These are phyloP conservation scores for Homarus gammarus DNA, from an alignment of 2,888 invertebrate genomes.

Conservation along the genomic window DNA sequence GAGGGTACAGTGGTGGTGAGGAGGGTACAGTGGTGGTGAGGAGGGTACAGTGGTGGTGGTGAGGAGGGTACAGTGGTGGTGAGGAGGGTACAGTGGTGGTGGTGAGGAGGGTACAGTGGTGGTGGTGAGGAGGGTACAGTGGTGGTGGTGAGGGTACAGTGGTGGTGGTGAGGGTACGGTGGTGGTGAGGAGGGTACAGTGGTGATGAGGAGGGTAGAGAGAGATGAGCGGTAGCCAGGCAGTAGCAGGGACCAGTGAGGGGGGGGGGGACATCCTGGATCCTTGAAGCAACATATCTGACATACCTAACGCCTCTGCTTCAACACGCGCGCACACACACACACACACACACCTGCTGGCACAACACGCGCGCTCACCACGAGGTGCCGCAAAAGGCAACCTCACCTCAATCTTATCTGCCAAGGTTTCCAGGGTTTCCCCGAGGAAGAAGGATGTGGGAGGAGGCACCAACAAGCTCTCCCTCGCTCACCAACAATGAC, in stretches of 20 bases:
- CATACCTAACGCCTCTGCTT: neutral
- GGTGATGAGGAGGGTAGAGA: neutral
- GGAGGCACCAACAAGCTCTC: neutral
- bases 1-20: too few species aligned
- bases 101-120: too few species aligned
- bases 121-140: neutral
- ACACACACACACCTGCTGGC: neutral
- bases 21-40: too few species aligned
- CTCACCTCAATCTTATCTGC: neutral
- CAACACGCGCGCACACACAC: conserved; percentile 40
- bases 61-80: too few species aligned
- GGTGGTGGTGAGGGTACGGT: too few species aligned
- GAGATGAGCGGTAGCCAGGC: neutral
- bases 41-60: too few species aligned
- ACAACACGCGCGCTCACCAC: conserved; percentile 27
- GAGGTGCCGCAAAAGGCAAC: neutral
- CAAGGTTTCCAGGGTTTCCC: conserved; percentile 38
- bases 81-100: too few species aligned
- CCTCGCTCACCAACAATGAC: neutral
- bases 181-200: neutral
- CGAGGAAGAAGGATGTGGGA: conserved; percentile 46
- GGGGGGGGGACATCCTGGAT: conserved; percentile 37
- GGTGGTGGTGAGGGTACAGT: too few species aligned
- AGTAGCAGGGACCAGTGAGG: too few species aligned
- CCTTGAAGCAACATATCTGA: conserved; percentile 29